A percentile compares a stretch with the other conserved stretches of the same genome.
Conservation (phyloP, 2,888 invertebrate species). For the Acleris cristana region DNA sequence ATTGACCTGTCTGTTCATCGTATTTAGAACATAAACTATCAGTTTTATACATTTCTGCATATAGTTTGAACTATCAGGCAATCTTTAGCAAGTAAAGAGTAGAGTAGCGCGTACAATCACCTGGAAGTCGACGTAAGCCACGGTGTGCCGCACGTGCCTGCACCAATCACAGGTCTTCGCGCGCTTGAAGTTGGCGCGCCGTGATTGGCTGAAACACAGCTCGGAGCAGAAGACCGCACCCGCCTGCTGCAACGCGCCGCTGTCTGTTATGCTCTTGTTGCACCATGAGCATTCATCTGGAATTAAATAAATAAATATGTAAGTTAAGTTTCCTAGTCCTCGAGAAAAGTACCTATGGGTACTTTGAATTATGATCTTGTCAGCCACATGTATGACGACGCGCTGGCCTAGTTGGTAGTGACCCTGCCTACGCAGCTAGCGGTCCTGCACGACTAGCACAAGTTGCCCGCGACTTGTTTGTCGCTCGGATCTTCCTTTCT, state of each 20-base stretch:
- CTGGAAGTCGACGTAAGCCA: constrained; percentile 95
- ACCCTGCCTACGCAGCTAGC: too few relatives aligned
- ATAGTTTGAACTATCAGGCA: too few relatives aligned
- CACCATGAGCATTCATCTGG: constrained; percentile 90
- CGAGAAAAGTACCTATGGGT: background rate
- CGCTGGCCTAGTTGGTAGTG: too few relatives aligned
- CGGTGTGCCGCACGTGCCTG: constrained; percentile 93
- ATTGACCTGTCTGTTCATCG: too few relatives aligned
- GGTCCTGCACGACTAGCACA: too few relatives aligned
- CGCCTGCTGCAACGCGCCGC: constrained; percentile 76
- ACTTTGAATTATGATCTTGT: background rate
- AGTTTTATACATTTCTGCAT: too few relatives aligned
- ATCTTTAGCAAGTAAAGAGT: too few relatives aligned
- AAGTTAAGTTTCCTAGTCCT: background rate
- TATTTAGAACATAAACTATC: too few relatives aligned
- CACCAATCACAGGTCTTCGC: constrained; percentile 98
- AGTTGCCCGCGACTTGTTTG: too few relatives aligned
- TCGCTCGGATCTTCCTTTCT: too few relatives aligned
- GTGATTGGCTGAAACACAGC: constrained; percentile 94
- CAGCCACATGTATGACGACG: too few relatives aligned
- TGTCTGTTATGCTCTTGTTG: constrained; percentile 85
- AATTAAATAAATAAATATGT: constrained; percentile 37
- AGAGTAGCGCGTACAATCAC: constrained; percentile 57
- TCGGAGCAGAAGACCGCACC: constrained; percentile 91
- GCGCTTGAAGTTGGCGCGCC: constrained; percentile 94